phyloP scores from a whole-genome alignment of 2,797 vertebrate genomes.

The Hapalemur alaotrensis region DNA sequence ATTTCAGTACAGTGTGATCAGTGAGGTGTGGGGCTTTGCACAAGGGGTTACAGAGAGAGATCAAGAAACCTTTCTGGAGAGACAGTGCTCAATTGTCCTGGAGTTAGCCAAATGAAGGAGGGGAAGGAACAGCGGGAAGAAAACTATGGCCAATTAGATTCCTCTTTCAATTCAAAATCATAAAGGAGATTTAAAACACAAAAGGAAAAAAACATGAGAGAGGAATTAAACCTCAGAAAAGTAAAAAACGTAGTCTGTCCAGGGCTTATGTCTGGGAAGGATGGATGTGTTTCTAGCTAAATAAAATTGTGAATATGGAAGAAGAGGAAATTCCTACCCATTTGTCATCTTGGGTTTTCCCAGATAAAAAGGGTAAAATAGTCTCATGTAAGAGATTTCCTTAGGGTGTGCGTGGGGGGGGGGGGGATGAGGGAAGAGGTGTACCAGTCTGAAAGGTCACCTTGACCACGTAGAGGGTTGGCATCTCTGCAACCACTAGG shows the following conservation, averaged over 20 bases:
- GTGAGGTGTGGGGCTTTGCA: not conserved
- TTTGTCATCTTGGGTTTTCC: not conserved
- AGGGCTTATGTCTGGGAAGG: not conserved
- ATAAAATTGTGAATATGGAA: not conserved
- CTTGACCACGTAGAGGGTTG: rapidly evolving
- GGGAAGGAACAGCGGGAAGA: not conserved
- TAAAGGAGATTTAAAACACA: not conserved
- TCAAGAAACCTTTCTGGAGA: not conserved
- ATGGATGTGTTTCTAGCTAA: not conserved
- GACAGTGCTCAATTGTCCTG: not conserved
- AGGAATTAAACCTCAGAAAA: not conserved
- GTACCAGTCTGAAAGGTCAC: not conserved
- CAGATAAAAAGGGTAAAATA: not conserved
- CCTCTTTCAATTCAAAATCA: not conserved
- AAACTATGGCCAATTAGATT: not conserved
- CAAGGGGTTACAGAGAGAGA: not conserved
- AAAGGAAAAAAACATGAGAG: not conserved
- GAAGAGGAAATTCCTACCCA: not conserved
- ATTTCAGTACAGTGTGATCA: too few relatives aligned
- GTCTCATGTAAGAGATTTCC: not conserved
- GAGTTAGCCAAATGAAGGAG: not conserved
- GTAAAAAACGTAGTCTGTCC: not conserved
- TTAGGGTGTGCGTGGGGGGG: not conserved
- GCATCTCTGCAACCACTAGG: not conserved
- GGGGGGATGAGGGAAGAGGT: rapidly evolving